These are phyloP conservation scores for Tympanuchus pallidicinctus DNA, from an alignment of 2,113 vertebrate species.

Conservation along the genomic window DNA sequence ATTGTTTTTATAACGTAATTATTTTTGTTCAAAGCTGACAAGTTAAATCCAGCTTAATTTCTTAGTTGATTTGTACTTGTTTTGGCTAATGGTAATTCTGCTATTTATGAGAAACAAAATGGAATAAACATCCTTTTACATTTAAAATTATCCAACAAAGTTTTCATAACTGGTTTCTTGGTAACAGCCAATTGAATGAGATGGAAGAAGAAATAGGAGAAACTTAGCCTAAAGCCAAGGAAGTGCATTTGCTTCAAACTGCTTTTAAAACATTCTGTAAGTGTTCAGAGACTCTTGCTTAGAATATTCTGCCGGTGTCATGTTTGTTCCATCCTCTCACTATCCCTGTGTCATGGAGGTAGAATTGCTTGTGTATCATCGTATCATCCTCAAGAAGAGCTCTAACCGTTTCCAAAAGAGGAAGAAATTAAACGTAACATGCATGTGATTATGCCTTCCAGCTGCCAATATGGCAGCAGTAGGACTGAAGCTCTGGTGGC, in stretches of 20 bases:
- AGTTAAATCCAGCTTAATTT: not conserved
- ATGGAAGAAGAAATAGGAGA: not conserved
- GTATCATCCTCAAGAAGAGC: not conserved
- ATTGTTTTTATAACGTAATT: not conserved
- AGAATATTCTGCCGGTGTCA: not conserved
- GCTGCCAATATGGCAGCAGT: not conserved
- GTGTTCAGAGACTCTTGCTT: not conserved
- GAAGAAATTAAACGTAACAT: not conserved
- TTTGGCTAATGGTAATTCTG: not conserved
- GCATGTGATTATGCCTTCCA: not conserved
- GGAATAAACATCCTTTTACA: not conserved
- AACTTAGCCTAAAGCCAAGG: not conserved
- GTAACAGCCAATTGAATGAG: not conserved
- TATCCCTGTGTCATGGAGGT: not conserved
- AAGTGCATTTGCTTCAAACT: rapidly evolving
- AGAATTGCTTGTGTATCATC: not conserved
- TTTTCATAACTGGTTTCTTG: not conserved
- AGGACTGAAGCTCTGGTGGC: not conserved
- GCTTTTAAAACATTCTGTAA: not conserved
- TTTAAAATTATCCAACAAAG: not conserved
- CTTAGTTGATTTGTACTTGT: not conserved
- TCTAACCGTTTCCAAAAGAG: not conserved
- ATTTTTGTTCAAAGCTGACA: not conserved
- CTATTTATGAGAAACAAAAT: not conserved
- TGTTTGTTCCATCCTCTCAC: not conserved